phyloP scores from a whole-genome alignment of 1,140 invertebrate species.

The Drosophila fuyamai region DNA sequence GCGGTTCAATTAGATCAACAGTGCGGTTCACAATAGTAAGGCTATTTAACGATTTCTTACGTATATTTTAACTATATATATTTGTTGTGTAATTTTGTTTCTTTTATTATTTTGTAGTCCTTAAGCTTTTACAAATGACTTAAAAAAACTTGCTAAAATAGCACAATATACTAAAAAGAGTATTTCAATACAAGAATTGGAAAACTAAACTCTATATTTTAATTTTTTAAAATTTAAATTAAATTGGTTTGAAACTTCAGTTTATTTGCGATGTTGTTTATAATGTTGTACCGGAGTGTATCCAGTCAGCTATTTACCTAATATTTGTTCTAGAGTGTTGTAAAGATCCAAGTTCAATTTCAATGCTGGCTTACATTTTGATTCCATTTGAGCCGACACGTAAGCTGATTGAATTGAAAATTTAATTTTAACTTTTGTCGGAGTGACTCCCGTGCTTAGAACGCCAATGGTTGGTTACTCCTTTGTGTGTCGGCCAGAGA shows the following conservation, averaged over 20 bases:
- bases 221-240: no score
- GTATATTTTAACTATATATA: no score
- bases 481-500: not conserved
- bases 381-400: slow-evolving; percentile 27
- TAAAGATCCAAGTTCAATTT: slow-evolving; percentile 28
- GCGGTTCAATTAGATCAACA: not conserved
- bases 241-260: no score
- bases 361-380: slow-evolving; percentile 27
- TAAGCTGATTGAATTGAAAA: slow-evolving; percentile 30
- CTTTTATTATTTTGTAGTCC: no score
- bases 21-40: not conserved
- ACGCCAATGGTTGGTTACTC: slow-evolving; percentile 1
- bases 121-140: no score
- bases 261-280: no score
- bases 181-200: no score
- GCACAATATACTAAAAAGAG: no score
- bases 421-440: slow-evolving; percentile 25
- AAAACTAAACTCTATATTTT: no score
- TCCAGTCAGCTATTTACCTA: slow-evolving; percentile 1
- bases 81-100: no score
- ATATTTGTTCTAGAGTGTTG: not conserved
- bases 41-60: not conserved
- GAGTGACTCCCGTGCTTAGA: not conserved
- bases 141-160: no score
- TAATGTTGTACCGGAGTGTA: not conserved